Evolutionary conservation across 2,113 vertebrate genomes (phyloP).

Genomic region (Pollimyrus isidori): DNA sequence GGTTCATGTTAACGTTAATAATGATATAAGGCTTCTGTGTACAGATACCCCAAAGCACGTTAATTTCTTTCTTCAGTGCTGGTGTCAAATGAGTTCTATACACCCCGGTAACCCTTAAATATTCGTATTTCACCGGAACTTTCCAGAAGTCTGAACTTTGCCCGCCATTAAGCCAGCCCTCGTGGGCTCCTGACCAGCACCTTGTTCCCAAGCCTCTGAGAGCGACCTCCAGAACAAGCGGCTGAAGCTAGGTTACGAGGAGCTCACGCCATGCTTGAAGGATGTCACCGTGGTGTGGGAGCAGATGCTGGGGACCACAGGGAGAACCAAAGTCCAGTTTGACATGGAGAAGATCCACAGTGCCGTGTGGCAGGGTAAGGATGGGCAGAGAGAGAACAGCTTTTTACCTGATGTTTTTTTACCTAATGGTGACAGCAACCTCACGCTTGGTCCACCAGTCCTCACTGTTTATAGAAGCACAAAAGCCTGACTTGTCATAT

Average conservation of each 20-base stretch:
- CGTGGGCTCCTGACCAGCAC: neutral
- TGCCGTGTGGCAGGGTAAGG: conserved; percentile 81
- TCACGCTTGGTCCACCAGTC: neutral
- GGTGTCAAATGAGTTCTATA: neutral
- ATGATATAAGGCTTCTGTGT: neutral
- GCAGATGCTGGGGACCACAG: conserved; percentile 80
- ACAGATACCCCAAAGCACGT: neutral
- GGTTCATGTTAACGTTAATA: neutral
- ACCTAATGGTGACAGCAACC: neutral
- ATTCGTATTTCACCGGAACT: neutral
- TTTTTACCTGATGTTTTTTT: neutral
- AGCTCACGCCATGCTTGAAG: conserved; percentile 92
- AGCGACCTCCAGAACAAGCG: conserved; percentile 85
- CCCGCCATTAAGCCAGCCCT: neutral
- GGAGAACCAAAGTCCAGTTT: conserved; percentile 80
- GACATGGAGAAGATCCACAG: conserved; percentile 79
- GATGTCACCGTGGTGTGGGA: conserved; percentile 91
- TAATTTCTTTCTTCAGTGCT: neutral
- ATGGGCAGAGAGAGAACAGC: neutral
- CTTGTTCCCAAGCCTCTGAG: conserved; percentile 69
- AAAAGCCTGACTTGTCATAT: neutral
- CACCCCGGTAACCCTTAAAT: neutral
- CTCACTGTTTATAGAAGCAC: neutral
- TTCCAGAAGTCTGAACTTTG: neutral
- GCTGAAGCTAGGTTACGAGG: conserved; percentile 92